Conservation (phyloP, 2,797 vertebrate genomes). For the Spinus olivaceus region DNA sequence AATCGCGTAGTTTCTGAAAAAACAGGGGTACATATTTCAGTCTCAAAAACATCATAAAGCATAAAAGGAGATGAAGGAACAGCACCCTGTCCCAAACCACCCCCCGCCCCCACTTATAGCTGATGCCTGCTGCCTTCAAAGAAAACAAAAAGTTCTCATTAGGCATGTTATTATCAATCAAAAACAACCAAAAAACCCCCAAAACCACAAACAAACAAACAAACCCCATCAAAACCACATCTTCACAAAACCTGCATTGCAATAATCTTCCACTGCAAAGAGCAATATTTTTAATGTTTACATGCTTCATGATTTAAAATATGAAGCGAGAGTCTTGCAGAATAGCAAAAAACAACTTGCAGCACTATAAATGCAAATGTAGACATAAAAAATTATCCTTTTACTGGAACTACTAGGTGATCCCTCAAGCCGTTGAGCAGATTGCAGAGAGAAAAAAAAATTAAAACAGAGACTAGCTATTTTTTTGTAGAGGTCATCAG, state of each 20-base stretch:
- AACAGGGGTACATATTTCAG: accelerated
- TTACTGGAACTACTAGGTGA: not conserved
- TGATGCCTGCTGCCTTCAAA: not conserved
- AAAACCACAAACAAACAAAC: not conserved
- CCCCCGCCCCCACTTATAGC: not conserved
- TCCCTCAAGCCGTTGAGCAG: not conserved
- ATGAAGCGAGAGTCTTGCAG: not conserved
- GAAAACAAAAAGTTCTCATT: not conserved
- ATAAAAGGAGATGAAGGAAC: not conserved
- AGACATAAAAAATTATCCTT: not conserved
- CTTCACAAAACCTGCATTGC: no score
- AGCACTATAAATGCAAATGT: not conserved
- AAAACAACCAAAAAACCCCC: no score
- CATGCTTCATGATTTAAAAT: not conserved
- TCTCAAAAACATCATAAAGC: not conserved
- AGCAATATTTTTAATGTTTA: not conserved
- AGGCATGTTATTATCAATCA: not conserved
- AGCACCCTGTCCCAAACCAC: not conserved
- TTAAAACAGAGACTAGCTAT: not conserved
- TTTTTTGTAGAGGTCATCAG: not conserved
- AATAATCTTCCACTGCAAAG: not conserved
- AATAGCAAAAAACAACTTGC: not conserved
- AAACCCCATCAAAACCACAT: not conserved
- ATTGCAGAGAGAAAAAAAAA: not conserved
- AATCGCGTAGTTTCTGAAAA: not conserved